Evolutionary conservation across 2,888 invertebrate genomes (phyloP), one percentile per base, ranked within the genome.

Genomic region (Xestobium rufovillosum): DNA sequence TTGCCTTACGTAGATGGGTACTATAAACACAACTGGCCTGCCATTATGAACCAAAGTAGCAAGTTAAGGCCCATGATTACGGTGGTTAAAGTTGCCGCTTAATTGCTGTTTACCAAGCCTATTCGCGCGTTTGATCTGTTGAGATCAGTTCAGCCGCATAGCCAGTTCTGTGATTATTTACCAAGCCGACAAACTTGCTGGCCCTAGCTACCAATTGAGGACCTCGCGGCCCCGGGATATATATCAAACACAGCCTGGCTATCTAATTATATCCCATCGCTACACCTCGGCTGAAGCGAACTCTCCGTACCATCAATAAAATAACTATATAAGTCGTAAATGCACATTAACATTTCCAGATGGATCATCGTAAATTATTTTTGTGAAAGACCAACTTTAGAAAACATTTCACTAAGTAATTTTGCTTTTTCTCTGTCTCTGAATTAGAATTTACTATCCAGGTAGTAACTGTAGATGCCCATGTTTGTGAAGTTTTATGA

Each of bases 61-160:
- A 60, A 60, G 60, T 61, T 59, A 61, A 61, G 60, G 55, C 60
- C 60, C 59, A 49, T 63, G 63, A 63, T 63, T 63, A 63, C 60
- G 59, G 62, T 60, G 61, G 62, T 62, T 61, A 62, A 61, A 62
- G 59, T 64, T 59, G 63, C 61, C 62, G 60, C 60, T 63, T 65
- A 65, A 63, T 63, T 65, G 65, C 63, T 63, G 63, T 63, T 65
- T 63, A 63, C 63, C 52, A 56, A 63, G 59, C 55, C 61, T 61
- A 61, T 65, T 63, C 63, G 61, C 63, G 63, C 63, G 61, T 63
- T 63, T 62, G 63, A 63, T 62, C 62, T 63, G 59, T 58, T 55
- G 53, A 57, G 58, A 57, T 58, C 58, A 55, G 56, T 55, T 52
- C 50, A 50, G 56, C 56, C 57, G 59, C 56, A 53, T 53, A 53